Conservation (phyloP, 2,888 invertebrate species). For the Agonopterix subpropinquella region DNA sequence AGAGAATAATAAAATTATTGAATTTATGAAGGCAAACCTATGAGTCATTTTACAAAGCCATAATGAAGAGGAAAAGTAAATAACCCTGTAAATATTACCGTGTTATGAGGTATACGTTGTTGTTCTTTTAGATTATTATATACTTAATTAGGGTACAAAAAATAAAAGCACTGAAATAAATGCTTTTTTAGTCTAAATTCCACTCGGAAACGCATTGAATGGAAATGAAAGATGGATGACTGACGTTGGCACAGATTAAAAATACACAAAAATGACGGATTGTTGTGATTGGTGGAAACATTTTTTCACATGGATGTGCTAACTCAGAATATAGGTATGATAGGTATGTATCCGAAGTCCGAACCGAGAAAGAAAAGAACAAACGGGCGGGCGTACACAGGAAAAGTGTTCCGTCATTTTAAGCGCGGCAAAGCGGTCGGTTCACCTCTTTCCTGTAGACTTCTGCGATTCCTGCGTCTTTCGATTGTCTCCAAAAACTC, state of each 20-base stretch:
- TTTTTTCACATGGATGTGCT: no score
- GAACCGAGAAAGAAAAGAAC: no score
- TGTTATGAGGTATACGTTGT: background rate
- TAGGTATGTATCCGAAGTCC: no score
- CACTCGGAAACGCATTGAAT: conserved; percentile 6
- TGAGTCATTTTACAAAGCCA: conserved; percentile 54
- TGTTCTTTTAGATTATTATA: background rate
- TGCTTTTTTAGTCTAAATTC: conserved; percentile 3
- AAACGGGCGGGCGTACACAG: no score
- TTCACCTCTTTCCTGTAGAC: no score
- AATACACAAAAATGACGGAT: background rate
- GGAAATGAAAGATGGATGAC: conserved; percentile 10
- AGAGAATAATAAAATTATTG: conserved; percentile 25
- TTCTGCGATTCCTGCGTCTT: no score
- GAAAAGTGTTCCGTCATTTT: no score
- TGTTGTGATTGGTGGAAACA: no score
- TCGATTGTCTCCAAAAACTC: no score
- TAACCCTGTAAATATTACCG: background rate
- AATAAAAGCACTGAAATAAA: conserved; percentile 4
- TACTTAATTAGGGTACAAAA: background rate
- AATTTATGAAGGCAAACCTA: conserved; percentile 46
- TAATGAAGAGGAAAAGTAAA: conserved; percentile 27
- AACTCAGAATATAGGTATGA: no score
- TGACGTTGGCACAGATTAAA: background rate
- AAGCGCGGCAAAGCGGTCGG: no score